Conservation (phyloP, 2,888 invertebrate species). For the Entomobrya multifasciata region DNA sequence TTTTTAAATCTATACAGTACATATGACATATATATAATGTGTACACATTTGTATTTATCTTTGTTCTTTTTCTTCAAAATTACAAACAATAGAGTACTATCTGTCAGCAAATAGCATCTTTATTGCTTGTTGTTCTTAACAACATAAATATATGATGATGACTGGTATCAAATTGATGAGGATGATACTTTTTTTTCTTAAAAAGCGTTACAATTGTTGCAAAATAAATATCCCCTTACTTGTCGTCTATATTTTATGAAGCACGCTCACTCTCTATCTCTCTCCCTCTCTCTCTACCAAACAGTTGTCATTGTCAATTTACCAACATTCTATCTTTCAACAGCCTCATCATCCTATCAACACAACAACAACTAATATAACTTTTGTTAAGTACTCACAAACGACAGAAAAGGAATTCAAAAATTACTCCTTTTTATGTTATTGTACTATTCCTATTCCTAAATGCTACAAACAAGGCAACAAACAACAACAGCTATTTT, state of each 20-base stretch:
- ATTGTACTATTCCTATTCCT: slow-evolving; percentile 4
- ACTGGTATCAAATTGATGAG: slow-evolving; percentile 41
- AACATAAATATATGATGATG: slow-evolving; percentile 24
- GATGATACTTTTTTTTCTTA: slow-evolving; percentile 25
- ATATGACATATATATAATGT: too few species aligned
- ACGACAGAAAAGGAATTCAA: slow-evolving; percentile 59
- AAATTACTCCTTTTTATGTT: slow-evolving; percentile 50
- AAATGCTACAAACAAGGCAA: slow-evolving; percentile 3
- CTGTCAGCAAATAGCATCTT: slow-evolving; percentile 5
- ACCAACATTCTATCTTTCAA: slow-evolving; percentile 51
- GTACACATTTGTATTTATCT: slow-evolving; percentile 12
- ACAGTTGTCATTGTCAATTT: slow-evolving; percentile 9
- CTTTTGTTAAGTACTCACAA: slow-evolving; percentile 32
- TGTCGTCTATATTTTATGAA: slow-evolving; percentile 36
- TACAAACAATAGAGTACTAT: slow-evolving; percentile 26
- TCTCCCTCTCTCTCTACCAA: too few species aligned
- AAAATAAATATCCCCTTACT: slow-evolving; percentile 55
- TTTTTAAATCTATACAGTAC: too few species aligned
- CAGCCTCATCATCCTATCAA: background rate
- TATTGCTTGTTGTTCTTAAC: slow-evolving; percentile 29
- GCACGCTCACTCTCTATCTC: background rate
- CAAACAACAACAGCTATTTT: slow-evolving; percentile 30
- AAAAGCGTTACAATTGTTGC: slow-evolving; percentile 45
- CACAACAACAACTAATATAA: slow-evolving; percentile 8
- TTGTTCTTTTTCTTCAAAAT: slow-evolving; percentile 2